Evolutionary conservation across 1,140 invertebrate species (phyloP).

Genomic region (Papilio polytes): DNA sequence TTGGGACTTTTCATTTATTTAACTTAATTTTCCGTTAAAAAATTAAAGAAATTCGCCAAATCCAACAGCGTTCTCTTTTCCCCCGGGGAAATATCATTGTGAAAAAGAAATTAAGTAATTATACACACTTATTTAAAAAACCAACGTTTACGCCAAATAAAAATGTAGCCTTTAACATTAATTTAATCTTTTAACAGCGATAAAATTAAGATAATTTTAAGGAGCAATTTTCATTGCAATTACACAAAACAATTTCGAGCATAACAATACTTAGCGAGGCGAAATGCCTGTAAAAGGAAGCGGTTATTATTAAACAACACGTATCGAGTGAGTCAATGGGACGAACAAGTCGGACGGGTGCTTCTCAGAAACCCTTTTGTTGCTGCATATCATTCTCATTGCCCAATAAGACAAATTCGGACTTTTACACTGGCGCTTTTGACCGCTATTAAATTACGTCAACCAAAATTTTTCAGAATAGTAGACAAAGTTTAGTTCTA

Average conservation of each 20-base stretch:
- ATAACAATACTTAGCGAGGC: constrained; percentile 53
- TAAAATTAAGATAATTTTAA: constrained; percentile 23
- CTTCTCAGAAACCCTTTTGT: constrained; percentile 77
- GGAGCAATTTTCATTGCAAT: constrained; percentile 33
- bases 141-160: background rate
- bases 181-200: constrained; percentile 21
- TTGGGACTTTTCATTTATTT: background rate
- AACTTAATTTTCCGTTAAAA: background rate
- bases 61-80: background rate
- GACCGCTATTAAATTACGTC: constrained; percentile 16
- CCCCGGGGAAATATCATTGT: background rate
- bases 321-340: constrained; percentile 75
- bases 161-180: constrained; percentile 24
- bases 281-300: constrained; percentile 65
- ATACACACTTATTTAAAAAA: background rate
- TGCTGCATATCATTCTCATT: constrained; percentile 77
- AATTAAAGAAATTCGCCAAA: background rate
- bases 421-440: constrained; percentile 44
- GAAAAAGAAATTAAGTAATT: constrained; percentile 9
- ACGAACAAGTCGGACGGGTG: constrained; percentile 64
- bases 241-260: constrained; percentile 45
- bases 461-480: background rate
- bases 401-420: constrained; percentile 73
- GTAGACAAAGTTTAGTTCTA: no score
- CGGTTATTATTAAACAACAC: constrained; percentile 74